Conservation (phyloP, 2,888 invertebrate genomes). For the Melieria omissa region DNA sequence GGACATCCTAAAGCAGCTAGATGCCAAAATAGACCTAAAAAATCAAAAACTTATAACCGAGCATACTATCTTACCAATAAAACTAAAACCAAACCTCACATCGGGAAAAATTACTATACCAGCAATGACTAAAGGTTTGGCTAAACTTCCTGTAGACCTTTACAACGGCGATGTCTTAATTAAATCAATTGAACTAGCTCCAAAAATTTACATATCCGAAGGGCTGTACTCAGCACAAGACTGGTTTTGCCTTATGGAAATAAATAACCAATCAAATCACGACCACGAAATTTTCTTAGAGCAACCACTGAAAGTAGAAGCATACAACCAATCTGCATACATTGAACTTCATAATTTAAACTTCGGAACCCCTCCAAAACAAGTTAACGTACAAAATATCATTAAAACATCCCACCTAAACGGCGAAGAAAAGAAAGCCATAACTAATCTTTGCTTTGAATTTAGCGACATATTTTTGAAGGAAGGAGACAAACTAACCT, state of each 20-base stretch:
- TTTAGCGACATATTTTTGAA: not conserved
- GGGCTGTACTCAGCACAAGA: too few relatives aligned
- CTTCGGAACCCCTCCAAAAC: not conserved
- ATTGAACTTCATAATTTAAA: too few relatives aligned
- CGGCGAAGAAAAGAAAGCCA: conserved; percentile 24
- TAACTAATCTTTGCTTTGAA: not conserved
- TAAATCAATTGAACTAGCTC: conserved; percentile 8
- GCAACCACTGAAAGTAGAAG: conserved; percentile 4
- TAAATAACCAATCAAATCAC: too few relatives aligned
- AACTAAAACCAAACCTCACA: conserved; percentile 24
- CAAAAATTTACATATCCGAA: not conserved
- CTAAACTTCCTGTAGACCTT: conserved; percentile 22
- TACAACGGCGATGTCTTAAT: conserved; percentile 23
- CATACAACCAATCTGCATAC: conserved; percentile 7
- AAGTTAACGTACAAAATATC: conserved; percentile 16
- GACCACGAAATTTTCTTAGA: too few relatives aligned
- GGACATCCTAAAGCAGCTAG: conserved; percentile 7
- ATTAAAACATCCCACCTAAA: conserved; percentile 25
- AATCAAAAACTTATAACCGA: conserved; percentile 19
- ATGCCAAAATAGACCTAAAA: conserved; percentile 14
- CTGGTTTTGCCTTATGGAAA: too few relatives aligned
- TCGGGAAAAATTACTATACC: conserved; percentile 18
- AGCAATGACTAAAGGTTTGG: conserved; percentile 6
- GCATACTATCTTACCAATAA: conserved; percentile 16
- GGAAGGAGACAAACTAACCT: not conserved